Base-by-base conservation (phyloP, 2,797 vertebrate genomes). In the Aphelocoma californica region DNA sequence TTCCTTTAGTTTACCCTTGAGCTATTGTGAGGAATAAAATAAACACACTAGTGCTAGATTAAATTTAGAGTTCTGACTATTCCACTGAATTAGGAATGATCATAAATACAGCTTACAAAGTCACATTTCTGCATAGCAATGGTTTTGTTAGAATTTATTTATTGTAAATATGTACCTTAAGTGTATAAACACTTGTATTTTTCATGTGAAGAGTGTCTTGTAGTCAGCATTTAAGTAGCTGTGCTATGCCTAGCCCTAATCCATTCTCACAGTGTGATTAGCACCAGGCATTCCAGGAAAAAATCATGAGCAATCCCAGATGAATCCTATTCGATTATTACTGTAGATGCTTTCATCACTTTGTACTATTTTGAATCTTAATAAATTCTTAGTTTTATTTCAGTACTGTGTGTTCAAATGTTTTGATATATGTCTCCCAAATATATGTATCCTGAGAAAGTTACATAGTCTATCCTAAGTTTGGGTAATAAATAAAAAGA, bases 21-120 rank as follows among this genome's bases (percentile, higher is more conserved):
- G 92, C 97, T 97, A 97, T 89, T 87, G 86, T 97, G 97, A 98
- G 97, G 96, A 98, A 98, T 97, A 98, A 98, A 97, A 95, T 98
- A 97, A 98, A 74, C 58, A 85, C 44, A 91, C 20, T 17, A 66
- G 51, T 47, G n/a, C 45, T 32, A 83, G 50, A 89, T 38, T 85
- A 80, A 92, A 95, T 65, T 50, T 64, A 79, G 66, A 80, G 29
- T 65, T 78, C 88, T 81, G 65, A 88, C 57, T 86, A 32, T 34
- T 66, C 13, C 51, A 82, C n/a, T 80, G 40, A 88, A 93, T 67
- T 83, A 83, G 29, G 21, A 95, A 81, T 57, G 34, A 65, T 40
- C 42, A 86, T 26, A 91, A 91, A 77, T 14, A n/a, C n/a, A 81
- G 31, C 5, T 75, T 85, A 34, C 4, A 72, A 81, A 89, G 23